Evolutionary conservation across 2,797 vertebrate genomes (phyloP).

Genomic region (Nyctalus aviator): DNA sequence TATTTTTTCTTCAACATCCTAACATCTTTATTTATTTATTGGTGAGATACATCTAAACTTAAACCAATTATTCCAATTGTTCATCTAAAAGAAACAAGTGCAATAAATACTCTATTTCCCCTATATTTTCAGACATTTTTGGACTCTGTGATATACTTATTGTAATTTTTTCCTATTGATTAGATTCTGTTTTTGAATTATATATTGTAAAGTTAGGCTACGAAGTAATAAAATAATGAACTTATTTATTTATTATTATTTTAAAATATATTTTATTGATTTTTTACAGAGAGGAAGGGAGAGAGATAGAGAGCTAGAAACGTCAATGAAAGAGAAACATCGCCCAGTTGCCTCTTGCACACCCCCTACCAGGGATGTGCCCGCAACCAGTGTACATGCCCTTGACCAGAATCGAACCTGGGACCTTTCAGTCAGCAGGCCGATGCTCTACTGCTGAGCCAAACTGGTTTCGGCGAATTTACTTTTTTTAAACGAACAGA

Average conservation of each 20-base stretch:
- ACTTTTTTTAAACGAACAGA: constrained; percentile 49
- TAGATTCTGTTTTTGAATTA: neutral
- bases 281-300: too few relatives aligned
- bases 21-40: neutral
- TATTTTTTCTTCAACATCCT: constrained; percentile 20
- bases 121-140: constrained; percentile 26
- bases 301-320: too few relatives aligned
- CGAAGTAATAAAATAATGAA: constrained; percentile 2
- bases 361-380: too few relatives aligned
- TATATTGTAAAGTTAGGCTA: neutral
- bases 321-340: too few relatives aligned
- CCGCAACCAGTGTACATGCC: too few relatives aligned
- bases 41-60: constrained; percentile 16
- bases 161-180: constrained; percentile 18
- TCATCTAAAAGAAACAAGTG: constrained; percentile 34
- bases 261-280: too few relatives aligned
- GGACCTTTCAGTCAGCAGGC: too few relatives aligned
- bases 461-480: neutral
- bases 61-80: neutral
- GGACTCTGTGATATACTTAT: neutral
- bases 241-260: too few relatives aligned
- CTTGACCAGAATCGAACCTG: too few relatives aligned
- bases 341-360: too few relatives aligned
- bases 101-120: constrained; percentile 18
- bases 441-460: too few relatives aligned